Evolutionary conservation across 2,797 vertebrate species (phyloP).

Genomic region (Jordanella pulchra): DNA sequence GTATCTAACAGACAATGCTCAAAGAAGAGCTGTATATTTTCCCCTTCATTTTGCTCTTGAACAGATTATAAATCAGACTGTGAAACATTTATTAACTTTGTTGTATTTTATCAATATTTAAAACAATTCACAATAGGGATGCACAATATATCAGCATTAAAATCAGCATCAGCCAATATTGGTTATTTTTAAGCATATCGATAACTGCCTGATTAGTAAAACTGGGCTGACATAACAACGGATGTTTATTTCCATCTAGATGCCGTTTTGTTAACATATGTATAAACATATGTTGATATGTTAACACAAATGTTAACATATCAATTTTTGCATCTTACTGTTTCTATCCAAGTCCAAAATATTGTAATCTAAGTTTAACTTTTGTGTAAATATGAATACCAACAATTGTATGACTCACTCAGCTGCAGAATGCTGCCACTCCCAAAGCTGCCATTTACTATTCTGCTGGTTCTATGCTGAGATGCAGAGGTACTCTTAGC

Average conservation of each 20-base stretch:
- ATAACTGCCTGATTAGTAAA: too few species aligned
- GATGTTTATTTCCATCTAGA: too few species aligned
- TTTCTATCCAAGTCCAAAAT: constrained; percentile 33
- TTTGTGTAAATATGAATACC: constrained; percentile 38
- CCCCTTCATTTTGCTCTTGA: neutral
- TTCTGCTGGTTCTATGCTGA: constrained; percentile 37
- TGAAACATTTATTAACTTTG: neutral
- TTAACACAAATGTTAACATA: too few species aligned
- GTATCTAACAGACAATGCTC: neutral
- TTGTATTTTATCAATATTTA: neutral
- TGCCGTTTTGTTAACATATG: too few species aligned
- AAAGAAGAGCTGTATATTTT: neutral
- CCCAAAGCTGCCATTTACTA: constrained; percentile 23
- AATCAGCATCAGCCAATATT: too few species aligned
- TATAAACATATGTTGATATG: too few species aligned
- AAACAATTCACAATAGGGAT: neutral
- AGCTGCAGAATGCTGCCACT: constrained; percentile 39
- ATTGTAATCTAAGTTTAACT: constrained; percentile 30
- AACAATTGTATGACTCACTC: constrained; percentile 54
- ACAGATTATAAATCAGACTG: neutral
- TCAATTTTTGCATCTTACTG: constrained; percentile 1
- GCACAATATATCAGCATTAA: too few species aligned
- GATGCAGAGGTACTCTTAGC: constrained; percentile 37
- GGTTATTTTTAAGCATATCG: too few species aligned
- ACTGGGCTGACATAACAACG: too few species aligned